Evolutionary conservation across 2,113 vertebrate genomes (phyloP), one percentile per base, ranked within the genome.

Genomic region (Geothlypis trichas): DNA sequence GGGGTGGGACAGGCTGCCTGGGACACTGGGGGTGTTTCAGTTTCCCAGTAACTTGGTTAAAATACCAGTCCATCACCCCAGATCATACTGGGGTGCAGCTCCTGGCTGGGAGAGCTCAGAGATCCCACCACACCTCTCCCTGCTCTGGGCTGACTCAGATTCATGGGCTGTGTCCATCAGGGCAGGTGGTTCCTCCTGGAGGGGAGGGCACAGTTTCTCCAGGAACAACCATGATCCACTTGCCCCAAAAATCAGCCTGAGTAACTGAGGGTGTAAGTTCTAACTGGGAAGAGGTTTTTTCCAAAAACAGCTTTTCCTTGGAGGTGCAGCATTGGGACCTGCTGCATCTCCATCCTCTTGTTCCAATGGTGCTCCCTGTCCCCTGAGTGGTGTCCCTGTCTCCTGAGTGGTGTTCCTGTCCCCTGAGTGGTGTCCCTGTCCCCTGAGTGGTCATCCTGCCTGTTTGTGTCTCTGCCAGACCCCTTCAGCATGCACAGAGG

Each of bases 401-500:
- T 7, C 27, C 27, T 4, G 8, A 3, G 39, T 39, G 46, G 9
- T 95, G 4, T 8, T 21, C 24, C 1, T 35, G 9, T 54, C 51
- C 9, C 33, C 27, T 3, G 10, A 4, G 39, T 23, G 44, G 9
- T 95, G 4, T 8, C 26, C 24, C 1, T 35, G 9, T 54, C 51
- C 9, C 33, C 27, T 3, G 10, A 4, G 39, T 23, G 44, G 7
- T 49, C 5, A 6, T 20, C 23, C 1, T 14, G 46, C 1, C 9
- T 39, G 10, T 35, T 39, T 54, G 51, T 87, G 41, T 93, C 83
- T 54, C 84, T 90, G 59, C 13, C 94, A 98, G 98, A 97, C 44
- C 87, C 97, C 26, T 97, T 97, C 89, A 62, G 80, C 91, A 31
- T 93, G 78, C 95, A 91, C 89, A 72, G 81, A 47, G 97, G 94